A percentile compares a stretch with the other conserved stretches of the same genome.
Conservation (phyloP, 1,140 invertebrate species). For the Battus philenor region DNA sequence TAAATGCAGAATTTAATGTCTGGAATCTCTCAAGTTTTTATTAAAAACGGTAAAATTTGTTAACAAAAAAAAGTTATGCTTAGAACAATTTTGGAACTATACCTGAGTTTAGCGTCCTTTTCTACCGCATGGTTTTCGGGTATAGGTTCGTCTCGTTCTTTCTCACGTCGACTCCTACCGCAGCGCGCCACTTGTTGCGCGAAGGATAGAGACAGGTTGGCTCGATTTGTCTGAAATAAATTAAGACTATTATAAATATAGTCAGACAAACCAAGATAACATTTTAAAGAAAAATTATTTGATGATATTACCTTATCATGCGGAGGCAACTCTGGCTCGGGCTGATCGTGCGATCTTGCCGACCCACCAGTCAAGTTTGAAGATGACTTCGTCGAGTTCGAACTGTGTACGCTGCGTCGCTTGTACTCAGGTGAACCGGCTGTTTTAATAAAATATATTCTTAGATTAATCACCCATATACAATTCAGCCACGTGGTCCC, state of each 20-base stretch:
- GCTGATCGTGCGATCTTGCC: constrained; percentile 48
- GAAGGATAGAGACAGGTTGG: constrained; percentile 59
- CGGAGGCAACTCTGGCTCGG: constrained; percentile 23
- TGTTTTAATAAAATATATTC: too few relatives aligned
- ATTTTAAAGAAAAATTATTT: too few relatives aligned
- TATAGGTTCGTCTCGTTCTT: constrained; percentile 38
- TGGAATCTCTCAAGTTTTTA: too few relatives aligned
- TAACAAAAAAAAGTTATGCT: not conserved
- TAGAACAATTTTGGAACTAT: not conserved
- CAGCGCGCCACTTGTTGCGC: constrained; percentile 69
- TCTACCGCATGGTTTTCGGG: constrained; percentile 45
- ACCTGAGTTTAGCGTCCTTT: constrained; percentile 51
- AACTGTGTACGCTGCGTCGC: constrained; percentile 71
- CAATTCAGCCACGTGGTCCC: too few relatives aligned
- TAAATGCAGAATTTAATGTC: too few relatives aligned
- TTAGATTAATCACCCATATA: too few relatives aligned
- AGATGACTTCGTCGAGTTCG: constrained; percentile 71
- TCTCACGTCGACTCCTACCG: constrained; percentile 45
- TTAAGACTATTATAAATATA: not conserved
- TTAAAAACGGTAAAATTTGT: not conserved
- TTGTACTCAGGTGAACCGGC: constrained; percentile 70
- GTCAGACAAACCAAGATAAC: too few relatives aligned
- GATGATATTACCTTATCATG: constrained; percentile 38
- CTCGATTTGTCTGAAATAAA: constrained; percentile 29
- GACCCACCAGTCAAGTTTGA: constrained; percentile 68